Conservation (phyloP, 1,140 invertebrate genomes). For the Trichogramma pretiosum region DNA sequence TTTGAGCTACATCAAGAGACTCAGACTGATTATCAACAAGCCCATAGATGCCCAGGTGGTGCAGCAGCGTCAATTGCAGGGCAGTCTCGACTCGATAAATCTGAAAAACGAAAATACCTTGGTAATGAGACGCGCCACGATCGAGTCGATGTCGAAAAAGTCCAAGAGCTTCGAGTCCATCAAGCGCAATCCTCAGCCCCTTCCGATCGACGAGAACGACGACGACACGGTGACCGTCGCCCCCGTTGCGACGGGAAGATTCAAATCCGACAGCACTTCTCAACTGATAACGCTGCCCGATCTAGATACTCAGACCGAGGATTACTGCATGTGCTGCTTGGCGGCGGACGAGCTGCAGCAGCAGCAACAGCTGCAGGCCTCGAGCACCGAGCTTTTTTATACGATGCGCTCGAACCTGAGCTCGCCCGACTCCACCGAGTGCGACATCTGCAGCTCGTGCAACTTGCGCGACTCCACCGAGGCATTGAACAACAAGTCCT, state of each 20-base stretch:
- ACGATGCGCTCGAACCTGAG: slow-evolving; percentile 35
- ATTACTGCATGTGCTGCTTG: slow-evolving; percentile 38
- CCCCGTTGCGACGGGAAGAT: slow-evolving; percentile 13
- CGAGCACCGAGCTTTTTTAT: slow-evolving; percentile 30
- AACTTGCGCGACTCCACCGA: slow-evolving; percentile 30
- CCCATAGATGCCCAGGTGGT: neutral
- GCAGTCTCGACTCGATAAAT: slow-evolving; percentile 39
- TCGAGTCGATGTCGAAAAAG: slow-evolving; percentile 34
- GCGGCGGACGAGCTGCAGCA: slow-evolving; percentile 18
- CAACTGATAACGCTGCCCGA: slow-evolving; percentile 28
- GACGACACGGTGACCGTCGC: slow-evolving; percentile 8
- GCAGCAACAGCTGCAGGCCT: too few relatives aligned
- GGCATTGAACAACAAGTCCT: slow-evolving; percentile 16
- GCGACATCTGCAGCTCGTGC: slow-evolving; percentile 39
- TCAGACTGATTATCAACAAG: slow-evolving; percentile 9
- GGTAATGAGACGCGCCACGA: slow-evolving; percentile 12
- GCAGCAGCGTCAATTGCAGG: slow-evolving; percentile 27
- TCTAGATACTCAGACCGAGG: slow-evolving; percentile 30
- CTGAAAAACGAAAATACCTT: slow-evolving; percentile 21
- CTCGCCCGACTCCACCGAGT: slow-evolving; percentile 37
- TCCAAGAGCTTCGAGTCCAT: slow-evolving; percentile 43
- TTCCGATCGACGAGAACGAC: neutral
- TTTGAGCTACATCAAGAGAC: slow-evolving; percentile 11
- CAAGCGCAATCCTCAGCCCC: slow-evolving; percentile 25
- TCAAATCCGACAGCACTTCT: slow-evolving; percentile 30